Evolutionary conservation across 30 jellyfish, hydroid and myxozoan species (phyloP).

Genomic region (Phacellophora camtschatica): DNA sequence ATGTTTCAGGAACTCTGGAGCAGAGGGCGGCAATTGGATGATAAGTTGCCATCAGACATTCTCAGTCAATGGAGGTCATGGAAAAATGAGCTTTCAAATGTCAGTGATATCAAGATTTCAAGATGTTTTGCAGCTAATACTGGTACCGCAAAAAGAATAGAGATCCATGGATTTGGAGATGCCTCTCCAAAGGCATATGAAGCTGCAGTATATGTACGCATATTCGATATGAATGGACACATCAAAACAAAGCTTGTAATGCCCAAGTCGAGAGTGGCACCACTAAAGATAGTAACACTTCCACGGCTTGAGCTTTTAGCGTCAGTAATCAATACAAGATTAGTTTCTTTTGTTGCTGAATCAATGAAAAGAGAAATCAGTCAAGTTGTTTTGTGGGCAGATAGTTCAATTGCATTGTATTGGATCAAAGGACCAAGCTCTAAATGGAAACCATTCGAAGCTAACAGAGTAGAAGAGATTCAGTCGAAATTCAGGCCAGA

Average conservation of each 20-base stretch:
- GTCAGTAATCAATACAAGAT: not conserved
- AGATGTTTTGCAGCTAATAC: not conserved
- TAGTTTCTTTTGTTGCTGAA: too few species aligned
- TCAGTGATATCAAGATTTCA: slow-evolving; percentile 2
- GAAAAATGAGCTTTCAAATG: not conserved
- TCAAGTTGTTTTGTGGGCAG: not conserved
- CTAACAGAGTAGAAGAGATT: not conserved
- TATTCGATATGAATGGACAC: not conserved
- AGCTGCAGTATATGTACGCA: slow-evolving; percentile 6
- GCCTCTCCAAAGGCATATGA: slow-evolving; percentile 22
- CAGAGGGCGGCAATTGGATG: not conserved
- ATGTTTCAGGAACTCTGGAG: not conserved
- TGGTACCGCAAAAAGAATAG: not conserved
- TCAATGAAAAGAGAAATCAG: not conserved
- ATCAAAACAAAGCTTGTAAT: not conserved
- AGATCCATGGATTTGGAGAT: slow-evolving; percentile 26
- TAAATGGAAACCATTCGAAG: not conserved
- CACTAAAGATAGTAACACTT: not conserved
- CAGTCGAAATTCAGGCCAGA: not conserved
- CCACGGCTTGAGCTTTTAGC: not conserved
- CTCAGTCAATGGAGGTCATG: not conserved
- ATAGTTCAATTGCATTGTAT: not conserved
- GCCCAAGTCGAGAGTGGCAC: not conserved
- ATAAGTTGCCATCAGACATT: too few species aligned
- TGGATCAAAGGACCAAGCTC: not conserved